Percentiles rank a stretch among this genome's conserved stretches.
Conservation (phyloP, 2,888 invertebrate genomes). For the Agrotis clavis region DNA sequence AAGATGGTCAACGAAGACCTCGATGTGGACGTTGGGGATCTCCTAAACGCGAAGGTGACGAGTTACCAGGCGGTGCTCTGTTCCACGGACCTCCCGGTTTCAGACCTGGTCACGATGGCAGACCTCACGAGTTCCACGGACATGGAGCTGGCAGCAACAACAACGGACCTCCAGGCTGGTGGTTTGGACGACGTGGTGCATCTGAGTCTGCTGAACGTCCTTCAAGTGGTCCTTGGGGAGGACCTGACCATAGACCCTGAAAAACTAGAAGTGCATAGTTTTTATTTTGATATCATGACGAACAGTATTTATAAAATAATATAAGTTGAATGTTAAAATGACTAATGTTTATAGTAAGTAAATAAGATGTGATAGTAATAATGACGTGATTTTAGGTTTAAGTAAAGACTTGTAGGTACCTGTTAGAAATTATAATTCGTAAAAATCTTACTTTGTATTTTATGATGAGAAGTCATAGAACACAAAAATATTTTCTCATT, state of each 20-base stretch:
- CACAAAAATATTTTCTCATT: no score
- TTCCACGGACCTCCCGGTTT: slow-evolving; percentile 23
- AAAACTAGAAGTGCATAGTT: not conserved
- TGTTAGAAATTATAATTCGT: not conserved
- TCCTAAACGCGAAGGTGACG: not conserved
- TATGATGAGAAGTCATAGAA: no score
- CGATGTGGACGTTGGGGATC: slow-evolving; percentile 20
- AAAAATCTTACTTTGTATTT: no score
- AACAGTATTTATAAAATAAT: no score
- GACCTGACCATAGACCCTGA: slow-evolving; percentile 7
- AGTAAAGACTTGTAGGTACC: not conserved
- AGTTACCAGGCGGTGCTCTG: not conserved
- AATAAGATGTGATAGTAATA: not conserved
- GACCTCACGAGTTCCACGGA: slow-evolving; percentile 24
- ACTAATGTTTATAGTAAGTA: not conserved
- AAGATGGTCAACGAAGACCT: not conserved
- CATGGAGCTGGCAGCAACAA: not conserved
- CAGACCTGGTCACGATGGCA: not conserved
- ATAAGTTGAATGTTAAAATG: not conserved
- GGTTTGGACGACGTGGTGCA: slow-evolving; percentile 30
- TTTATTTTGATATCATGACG: not conserved
- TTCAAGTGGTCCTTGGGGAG: not conserved
- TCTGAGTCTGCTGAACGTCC: slow-evolving; percentile 2
- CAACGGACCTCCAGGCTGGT: slow-evolving; percentile 19
- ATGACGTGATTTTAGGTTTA: slow-evolving; percentile 1